A percentile compares a stretch with the other conserved stretches of the same genome.
phyloP scores from a whole-genome alignment of 2,888 invertebrate genomes.

The Eucera pruinosa region DNA sequence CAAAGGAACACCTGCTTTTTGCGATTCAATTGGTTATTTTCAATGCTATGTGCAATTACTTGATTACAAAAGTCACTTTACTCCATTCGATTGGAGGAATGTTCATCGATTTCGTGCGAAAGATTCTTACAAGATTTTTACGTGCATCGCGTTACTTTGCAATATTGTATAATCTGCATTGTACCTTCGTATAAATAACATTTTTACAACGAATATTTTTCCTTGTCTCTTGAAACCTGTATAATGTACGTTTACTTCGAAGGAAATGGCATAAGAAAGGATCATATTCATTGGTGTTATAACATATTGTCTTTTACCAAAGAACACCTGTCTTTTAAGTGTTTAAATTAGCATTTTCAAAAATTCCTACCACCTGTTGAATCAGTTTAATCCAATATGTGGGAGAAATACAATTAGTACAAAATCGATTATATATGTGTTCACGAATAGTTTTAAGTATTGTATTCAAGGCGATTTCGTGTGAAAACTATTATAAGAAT shows the following conservation, averaged over 20 bases:
- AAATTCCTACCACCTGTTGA: constrained; percentile 29
- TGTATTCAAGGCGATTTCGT: too few relatives aligned
- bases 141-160: neutral
- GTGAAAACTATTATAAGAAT: too few relatives aligned
- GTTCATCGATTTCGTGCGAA: neutral
- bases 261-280: neutral
- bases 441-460: neutral
- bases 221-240: neutral
- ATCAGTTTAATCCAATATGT: neutral
- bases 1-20: constrained; percentile 19
- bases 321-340: neutral
- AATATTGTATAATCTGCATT: neutral
- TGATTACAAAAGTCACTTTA: constrained; percentile 1
- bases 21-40: constrained; percentile 6
- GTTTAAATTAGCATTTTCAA: neutral
- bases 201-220: neutral
- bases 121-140: neutral
- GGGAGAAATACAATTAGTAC: neutral
- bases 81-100: neutral
- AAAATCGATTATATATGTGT: too few relatives aligned
- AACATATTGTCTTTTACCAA: constrained; percentile 1
- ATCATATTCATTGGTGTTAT: too few relatives aligned
- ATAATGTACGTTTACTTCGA: neutral
- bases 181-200: neutral
- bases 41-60: neutral